Evolutionary conservation across 2,113 vertebrate species (phyloP).

Genomic region (Physeter macrocephalus): DNA sequence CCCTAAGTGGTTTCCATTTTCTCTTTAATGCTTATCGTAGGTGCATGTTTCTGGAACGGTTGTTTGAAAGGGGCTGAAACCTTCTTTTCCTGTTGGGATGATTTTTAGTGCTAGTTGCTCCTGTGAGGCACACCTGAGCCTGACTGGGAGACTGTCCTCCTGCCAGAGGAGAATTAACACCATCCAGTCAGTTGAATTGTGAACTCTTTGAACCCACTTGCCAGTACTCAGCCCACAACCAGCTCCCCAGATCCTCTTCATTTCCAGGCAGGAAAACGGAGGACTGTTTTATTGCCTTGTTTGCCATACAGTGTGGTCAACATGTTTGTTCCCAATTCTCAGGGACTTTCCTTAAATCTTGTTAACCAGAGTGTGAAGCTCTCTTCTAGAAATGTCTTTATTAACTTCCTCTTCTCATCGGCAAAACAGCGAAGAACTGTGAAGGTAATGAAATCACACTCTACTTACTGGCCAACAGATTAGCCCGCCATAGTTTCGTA

Average conservation of each 20-base stretch:
- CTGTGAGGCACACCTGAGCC: background rate
- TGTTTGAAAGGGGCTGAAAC: background rate
- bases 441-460: background rate
- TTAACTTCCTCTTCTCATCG: background rate
- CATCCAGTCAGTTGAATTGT: background rate
- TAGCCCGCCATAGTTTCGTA: background rate
- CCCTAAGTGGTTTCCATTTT: background rate
- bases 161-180: background rate
- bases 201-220: background rate
- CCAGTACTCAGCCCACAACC: background rate
- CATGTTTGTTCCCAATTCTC: background rate
- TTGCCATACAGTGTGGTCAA: background rate
- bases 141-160: background rate
- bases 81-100: background rate
- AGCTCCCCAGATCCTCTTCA: background rate
- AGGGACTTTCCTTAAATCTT: background rate
- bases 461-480: background rate
- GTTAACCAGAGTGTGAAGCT: background rate
- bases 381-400: background rate
- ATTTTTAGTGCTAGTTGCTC: background rate
- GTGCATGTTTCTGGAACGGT: background rate
- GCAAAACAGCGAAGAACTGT: background rate
- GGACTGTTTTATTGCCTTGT: background rate
- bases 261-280: background rate
- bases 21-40: background rate